Conservation (phyloP, 1,140 invertebrate genomes). For the Charaxes varanes region DNA sequence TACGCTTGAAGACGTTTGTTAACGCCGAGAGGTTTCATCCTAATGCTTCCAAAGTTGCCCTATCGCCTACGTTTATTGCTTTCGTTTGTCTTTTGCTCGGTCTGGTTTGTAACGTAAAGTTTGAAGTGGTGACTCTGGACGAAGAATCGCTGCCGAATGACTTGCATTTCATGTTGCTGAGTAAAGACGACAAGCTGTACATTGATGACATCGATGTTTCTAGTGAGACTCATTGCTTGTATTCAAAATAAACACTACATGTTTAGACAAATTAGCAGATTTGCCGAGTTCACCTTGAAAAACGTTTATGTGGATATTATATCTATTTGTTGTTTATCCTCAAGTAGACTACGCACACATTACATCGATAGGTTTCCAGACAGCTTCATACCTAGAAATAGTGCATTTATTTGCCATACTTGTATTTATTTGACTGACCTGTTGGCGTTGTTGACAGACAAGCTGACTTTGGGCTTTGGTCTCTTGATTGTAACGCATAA, state of each 20-base stretch:
- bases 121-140: conserved; percentile 50
- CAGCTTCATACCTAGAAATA: no score
- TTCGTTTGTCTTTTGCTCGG: conserved; percentile 41
- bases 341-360: no score
- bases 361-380: no score
- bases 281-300: no score
- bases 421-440: no score
- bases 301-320: no score
- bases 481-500: no score
- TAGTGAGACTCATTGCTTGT: conserved; percentile 29
- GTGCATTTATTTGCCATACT: no score
- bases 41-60: conserved; percentile 23
- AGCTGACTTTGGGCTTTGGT: no score
- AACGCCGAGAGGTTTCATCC: conserved; percentile 34
- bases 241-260: background rate
- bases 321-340: no score
- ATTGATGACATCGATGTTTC: conserved; percentile 57
- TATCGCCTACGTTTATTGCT: conserved; percentile 45
- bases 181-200: conserved; percentile 50
- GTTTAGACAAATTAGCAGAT: no score
- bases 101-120: conserved; percentile 47
- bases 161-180: conserved; percentile 55
- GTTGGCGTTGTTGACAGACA: no score
- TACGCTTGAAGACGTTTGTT: conserved; percentile 32
- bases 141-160: conserved; percentile 43